Evolutionary conservation across 2,888 invertebrate genomes (phyloP).

Genomic region (Anthophora plumipes): DNA sequence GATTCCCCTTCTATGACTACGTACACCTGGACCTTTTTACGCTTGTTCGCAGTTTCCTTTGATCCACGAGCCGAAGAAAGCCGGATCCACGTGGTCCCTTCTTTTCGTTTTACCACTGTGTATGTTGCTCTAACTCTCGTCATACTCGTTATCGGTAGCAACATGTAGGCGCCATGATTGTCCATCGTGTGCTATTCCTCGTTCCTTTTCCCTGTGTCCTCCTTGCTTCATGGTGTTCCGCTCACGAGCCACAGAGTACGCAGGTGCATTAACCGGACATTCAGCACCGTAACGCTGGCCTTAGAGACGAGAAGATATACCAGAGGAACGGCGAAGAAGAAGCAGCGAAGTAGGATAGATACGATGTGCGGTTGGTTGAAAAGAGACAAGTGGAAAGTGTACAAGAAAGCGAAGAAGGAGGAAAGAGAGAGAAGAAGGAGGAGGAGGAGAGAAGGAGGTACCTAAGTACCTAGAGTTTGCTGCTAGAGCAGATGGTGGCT

Average conservation of each 20-base stretch:
- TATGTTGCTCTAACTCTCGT: constrained; percentile 17
- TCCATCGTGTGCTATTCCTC: constrained; percentile 61
- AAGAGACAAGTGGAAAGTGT: constrained; percentile 38
- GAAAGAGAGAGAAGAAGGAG: not conserved
- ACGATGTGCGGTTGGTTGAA: constrained; percentile 1
- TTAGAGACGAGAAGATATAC: constrained; percentile 60
- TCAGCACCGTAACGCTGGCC: constrained; percentile 79
- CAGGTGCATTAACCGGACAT: constrained; percentile 83
- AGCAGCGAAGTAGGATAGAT: constrained; percentile 29
- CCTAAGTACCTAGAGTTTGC: constrained; percentile 65
- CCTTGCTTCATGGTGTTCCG: constrained; percentile 70
- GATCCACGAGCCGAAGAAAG: constrained; percentile 8
- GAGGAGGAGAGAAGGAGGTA: constrained; percentile 28
- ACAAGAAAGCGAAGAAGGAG: constrained; percentile 30
- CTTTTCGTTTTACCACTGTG: constrained; percentile 27
- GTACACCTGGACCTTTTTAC: too few relatives aligned
- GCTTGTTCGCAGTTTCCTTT: constrained; percentile 16
- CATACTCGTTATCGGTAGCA: constrained; percentile 57
- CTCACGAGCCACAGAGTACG: constrained; percentile 78
- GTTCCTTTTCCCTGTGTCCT: constrained; percentile 46
- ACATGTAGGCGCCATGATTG: constrained; percentile 62
- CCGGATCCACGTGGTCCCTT: constrained; percentile 61
- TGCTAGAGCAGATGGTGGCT: constrained; percentile 71
- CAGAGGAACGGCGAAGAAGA: constrained; percentile 29
- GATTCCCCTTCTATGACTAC: not conserved